These are phyloP conservation scores for Rugalucina vietnamica DNA, from an alignment of 2,888 invertebrate species.

Conservation along the genomic window DNA sequence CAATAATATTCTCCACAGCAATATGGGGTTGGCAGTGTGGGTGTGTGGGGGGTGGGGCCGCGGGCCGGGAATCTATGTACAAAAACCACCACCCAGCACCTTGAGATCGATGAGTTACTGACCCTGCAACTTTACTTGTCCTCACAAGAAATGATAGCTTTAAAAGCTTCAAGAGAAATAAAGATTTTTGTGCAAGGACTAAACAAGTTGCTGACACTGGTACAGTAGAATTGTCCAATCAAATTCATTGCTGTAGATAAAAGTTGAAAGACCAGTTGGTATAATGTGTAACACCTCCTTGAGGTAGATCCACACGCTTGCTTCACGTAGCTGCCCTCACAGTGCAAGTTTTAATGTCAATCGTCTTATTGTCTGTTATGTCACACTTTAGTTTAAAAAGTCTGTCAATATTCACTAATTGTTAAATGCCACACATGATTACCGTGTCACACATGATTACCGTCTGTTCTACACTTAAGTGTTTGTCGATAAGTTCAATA, in stretches of 20 bases:
- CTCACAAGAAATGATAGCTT: too few relatives aligned
- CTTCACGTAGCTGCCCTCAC: neutral
- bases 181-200: too few relatives aligned
- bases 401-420: too few relatives aligned
- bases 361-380: too few relatives aligned
- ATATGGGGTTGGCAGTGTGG: neutral
- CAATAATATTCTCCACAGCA: slow-evolving; percentile 10
- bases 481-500: too few relatives aligned
- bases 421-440: too few relatives aligned
- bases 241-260: slow-evolving; percentile 9
- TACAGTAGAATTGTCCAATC: neutral
- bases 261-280: slow-evolving; percentile 17
- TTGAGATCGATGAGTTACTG: slow-evolving; percentile 3
- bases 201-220: neutral
- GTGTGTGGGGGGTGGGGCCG: neutral
- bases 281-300: neutral
- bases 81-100: slow-evolving; percentile 1
- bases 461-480: too few relatives aligned
- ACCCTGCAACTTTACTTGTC: neutral
- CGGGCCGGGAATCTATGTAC: neutral
- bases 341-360: too few relatives aligned
- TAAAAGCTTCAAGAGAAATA: too few relatives aligned
- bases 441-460: too few relatives aligned
- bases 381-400: too few relatives aligned
- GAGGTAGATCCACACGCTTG: slow-evolving; percentile 2